Conservation (phyloP, 2,888 invertebrate genomes). For the Tetramorium bicarinatum region DNA sequence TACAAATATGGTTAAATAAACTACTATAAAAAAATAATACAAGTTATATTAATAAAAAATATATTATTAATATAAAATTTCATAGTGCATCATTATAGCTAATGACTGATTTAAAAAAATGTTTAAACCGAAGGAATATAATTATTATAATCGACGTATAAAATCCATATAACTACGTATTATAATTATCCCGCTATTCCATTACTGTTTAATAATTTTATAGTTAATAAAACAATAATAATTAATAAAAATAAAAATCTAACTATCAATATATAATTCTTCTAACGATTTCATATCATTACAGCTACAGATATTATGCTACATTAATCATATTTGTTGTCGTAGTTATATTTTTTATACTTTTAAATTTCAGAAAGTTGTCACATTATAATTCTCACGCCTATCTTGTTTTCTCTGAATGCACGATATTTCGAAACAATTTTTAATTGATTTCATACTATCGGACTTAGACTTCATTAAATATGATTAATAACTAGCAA, state of each 20-base stretch:
- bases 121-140: neutral
- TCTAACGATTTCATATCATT: neutral
- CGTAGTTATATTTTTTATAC: neutral
- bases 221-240: neutral
- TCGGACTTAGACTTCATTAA: neutral
- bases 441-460: neutral
- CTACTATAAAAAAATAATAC: neutral
- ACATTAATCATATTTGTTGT: neutral
- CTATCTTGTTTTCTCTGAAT: neutral
- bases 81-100: neutral
- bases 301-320: neutral
- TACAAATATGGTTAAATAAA: neutral
- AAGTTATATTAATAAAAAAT: neutral
- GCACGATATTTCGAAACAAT: neutral
- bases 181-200: neutral
- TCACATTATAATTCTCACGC: neutral
- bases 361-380: neutral
- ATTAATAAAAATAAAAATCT: neutral
- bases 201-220: neutral
- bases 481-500: constrained; percentile 32
- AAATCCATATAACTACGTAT: neutral
- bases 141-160: neutral
- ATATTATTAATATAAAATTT: neutral
- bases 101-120: neutral
- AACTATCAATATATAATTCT: neutral